Percentiles rank a stretch among this genome's conserved stretches.
Evolutionary conservation across 30 jellyfish, hydroid and myxozoan genomes (phyloP).

Genomic region (Euphysa ruthae): DNA sequence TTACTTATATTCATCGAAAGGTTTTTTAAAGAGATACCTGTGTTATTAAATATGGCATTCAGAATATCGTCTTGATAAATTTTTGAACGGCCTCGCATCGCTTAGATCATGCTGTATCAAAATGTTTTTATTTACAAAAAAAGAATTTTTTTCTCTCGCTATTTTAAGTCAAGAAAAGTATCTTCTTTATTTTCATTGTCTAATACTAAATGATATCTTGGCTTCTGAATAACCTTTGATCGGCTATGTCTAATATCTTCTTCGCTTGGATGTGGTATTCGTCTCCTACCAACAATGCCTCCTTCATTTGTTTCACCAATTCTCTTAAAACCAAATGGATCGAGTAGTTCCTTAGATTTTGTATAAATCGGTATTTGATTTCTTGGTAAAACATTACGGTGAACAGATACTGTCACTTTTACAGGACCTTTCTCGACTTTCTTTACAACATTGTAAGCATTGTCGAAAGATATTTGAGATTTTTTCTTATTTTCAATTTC

Average conservation of each 20-base stretch:
- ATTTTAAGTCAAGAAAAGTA: too few species aligned
- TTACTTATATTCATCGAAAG: too few species aligned
- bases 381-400: not conserved
- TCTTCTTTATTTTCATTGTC: too few species aligned
- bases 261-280: conserved; percentile 12
- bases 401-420: conserved; percentile 16
- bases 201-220: not conserved
- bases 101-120: too few species aligned
- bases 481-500: not conserved
- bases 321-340: conserved; percentile 39
- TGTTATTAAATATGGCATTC: too few species aligned
- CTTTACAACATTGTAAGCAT: not conserved
- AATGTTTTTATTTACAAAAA: too few species aligned
- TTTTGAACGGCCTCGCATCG: too few species aligned
- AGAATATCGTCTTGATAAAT: too few species aligned
- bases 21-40: too few species aligned
- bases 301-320: conserved; percentile 25
- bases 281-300: conserved; percentile 9
- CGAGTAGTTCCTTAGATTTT: conserved; percentile 9
- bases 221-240: not conserved
- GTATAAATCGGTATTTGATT: not conserved
- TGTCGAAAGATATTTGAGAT: not conserved
- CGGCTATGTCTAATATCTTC: not conserved
- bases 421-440: conserved; percentile 18
- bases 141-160: too few species aligned